Conservation (phyloP, 2,797 vertebrate species). For the Yasuhikotakia modesta region DNA sequence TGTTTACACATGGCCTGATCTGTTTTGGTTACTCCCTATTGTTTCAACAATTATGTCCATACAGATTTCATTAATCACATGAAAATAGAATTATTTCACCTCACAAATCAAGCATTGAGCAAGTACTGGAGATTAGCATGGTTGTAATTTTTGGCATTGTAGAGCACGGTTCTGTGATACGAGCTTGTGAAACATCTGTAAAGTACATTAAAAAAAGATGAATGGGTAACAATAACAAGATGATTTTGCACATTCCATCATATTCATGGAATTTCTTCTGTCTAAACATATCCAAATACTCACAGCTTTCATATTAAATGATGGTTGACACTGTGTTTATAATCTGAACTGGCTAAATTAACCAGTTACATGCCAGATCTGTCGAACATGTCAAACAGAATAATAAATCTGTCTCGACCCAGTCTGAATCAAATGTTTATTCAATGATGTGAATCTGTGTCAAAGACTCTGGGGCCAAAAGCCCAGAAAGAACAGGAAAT, state of each 20-base stretch:
- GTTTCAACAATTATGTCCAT: conserved; percentile 26
- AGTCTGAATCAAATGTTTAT: conserved; percentile 74
- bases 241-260: conserved; percentile 48
- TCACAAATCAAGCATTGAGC: conserved; percentile 23
- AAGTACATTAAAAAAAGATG: conserved; percentile 34
- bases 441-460: conserved; percentile 73
- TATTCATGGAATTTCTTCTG: conserved; percentile 53
- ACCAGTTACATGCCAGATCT: conserved; percentile 66
- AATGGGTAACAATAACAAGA: conserved; percentile 39
- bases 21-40: conserved; percentile 50
- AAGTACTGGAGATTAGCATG: conserved; percentile 37
- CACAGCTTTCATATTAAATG: conserved; percentile 7
- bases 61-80: conserved; percentile 30
- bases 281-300: conserved; percentile 57
- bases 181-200: conserved; percentile 28
- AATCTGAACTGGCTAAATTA: conserved; percentile 59
- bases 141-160: conserved; percentile 40
- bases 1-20: conserved; percentile 11
- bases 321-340: conserved; percentile 20
- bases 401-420: conserved; percentile 77
- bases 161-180: conserved; percentile 10
- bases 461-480: conserved; percentile 61
- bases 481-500: conserved; percentile 75
- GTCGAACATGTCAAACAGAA: conserved; percentile 59
- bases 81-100: conserved; percentile 5